Evolutionary conservation across 30 jellyfish, hydroid and myxozoan species (phyloP).

Genomic region (Hydractinia symbiolongicarpus): DNA sequence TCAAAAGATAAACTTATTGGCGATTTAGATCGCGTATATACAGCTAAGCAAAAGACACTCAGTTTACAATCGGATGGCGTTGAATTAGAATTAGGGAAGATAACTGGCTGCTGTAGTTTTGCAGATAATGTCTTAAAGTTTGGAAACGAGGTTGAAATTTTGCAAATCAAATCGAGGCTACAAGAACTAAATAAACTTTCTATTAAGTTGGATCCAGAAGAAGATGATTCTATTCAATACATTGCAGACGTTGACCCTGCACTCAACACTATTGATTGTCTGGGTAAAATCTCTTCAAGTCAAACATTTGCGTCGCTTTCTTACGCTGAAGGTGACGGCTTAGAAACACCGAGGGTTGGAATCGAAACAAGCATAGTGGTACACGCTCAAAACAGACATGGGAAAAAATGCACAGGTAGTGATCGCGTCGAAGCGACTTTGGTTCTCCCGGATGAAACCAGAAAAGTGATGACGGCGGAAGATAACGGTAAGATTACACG

Average conservation of each 20-base stretch:
- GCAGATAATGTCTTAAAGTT: conserved; percentile 85
- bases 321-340: conserved; percentile 96
- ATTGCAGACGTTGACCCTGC: conserved; percentile 64
- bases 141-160: conserved; percentile 92
- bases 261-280: conserved; percentile 67
- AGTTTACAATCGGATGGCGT: conserved; percentile 85
- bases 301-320: conserved; percentile 94
- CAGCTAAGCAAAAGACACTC: conserved; percentile 73
- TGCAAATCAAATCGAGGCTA: conserved; percentile 80
- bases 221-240: conserved; percentile 94
- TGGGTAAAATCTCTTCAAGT: conserved; percentile 87
- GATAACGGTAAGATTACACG: conserved; percentile 70
- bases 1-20: conserved; percentile 62
- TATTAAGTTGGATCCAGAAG: conserved; percentile 89
- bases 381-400: conserved; percentile 94
- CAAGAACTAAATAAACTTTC: conserved; percentile 54
- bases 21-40: conserved; percentile 59
- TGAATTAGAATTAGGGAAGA: conserved; percentile 91
- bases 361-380: conserved; percentile 63
- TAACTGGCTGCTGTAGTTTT: conserved; percentile 73
- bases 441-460: conserved; percentile 70
- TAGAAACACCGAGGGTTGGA: conserved; percentile 92
- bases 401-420: conserved; percentile 73
- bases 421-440: conserved; percentile 80
- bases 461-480: conserved; percentile 50